These are phyloP conservation scores for Patiria miniata DNA, from an alignment of 35 echinoderm and acorn worm species.

Conservation along the genomic window DNA sequence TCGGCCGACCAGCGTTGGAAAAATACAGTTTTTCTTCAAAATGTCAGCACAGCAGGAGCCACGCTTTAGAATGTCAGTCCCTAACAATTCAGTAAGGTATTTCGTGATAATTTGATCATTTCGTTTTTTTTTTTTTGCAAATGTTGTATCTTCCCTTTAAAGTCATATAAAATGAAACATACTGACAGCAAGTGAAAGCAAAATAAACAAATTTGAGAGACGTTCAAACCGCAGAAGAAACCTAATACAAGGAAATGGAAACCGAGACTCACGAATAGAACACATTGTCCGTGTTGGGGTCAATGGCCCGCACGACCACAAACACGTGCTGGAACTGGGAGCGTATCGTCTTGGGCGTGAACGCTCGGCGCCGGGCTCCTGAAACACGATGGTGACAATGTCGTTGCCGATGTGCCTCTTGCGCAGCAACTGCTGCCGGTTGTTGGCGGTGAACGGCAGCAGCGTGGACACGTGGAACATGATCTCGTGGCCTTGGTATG, in stretches of 20 bases:
- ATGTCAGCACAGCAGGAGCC: too few relatives aligned
- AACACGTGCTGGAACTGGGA: constrained; percentile 98
- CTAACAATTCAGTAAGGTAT: too few relatives aligned
- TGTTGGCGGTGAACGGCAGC: constrained; percentile 90
- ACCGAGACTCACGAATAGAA: constrained; percentile 79
- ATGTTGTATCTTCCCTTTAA: too few relatives aligned
- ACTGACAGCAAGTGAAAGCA: too few relatives aligned
- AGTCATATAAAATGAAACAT: too few relatives aligned
- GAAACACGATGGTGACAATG: constrained; percentile 96
- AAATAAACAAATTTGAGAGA: too few relatives aligned
- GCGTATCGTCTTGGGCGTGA: constrained; percentile 87
- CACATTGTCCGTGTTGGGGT: constrained; percentile 88
- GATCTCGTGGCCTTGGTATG: constrained; percentile 88
- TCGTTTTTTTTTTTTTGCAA: too few relatives aligned
- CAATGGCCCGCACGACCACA: constrained; percentile 77
- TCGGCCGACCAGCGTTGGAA: too few relatives aligned
- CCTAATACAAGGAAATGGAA: not conserved
- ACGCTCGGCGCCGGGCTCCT: constrained; percentile 83
- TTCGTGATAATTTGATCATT: too few relatives aligned
- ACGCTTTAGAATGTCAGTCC: too few relatives aligned
- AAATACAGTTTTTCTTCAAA: too few relatives aligned
- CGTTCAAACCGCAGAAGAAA: too few relatives aligned
- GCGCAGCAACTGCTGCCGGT: constrained; percentile 81
- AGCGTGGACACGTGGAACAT: constrained; percentile 99
- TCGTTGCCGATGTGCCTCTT: constrained; percentile 97